Evolutionary conservation across 2,888 invertebrate genomes (phyloP).

Genomic region (Macrosoma leucophasiata): DNA sequence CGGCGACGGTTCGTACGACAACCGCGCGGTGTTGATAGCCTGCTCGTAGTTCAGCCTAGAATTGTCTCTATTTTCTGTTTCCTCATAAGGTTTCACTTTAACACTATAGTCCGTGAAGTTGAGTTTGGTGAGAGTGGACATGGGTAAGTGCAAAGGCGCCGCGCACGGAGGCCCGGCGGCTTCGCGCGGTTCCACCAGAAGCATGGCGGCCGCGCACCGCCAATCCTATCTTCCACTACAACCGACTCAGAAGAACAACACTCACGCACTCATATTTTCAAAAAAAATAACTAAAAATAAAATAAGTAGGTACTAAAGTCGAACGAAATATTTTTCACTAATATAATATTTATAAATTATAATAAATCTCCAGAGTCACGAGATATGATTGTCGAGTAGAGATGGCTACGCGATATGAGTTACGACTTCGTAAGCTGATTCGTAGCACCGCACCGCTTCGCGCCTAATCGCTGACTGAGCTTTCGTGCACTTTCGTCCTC

Average conservation of each 20-base stretch:
- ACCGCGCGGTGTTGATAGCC: slow-evolving; percentile 50
- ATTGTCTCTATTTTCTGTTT: slow-evolving; percentile 48
- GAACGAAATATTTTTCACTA: too few species aligned
- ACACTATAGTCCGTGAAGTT: slow-evolving; percentile 70
- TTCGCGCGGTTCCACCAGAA: slow-evolving; percentile 85
- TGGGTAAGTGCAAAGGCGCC: slow-evolving; percentile 60
- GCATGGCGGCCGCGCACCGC: slow-evolving; percentile 79
- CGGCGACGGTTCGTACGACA: slow-evolving; percentile 59
- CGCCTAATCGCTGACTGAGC: slow-evolving; percentile 66
- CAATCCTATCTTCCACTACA: slow-evolving; percentile 42
- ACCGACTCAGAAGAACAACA: slow-evolving; percentile 53
- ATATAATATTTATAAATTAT: too few species aligned
- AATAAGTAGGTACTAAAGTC: too few species aligned
- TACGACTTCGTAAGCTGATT: too few species aligned
- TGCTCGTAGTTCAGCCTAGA: slow-evolving; percentile 59
- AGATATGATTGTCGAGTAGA: too few species aligned
- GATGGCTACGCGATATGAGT: too few species aligned
- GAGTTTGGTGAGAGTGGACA: slow-evolving; percentile 64
- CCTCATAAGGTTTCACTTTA: slow-evolving; percentile 60
- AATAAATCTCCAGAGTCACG: too few species aligned
- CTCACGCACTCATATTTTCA: slow-evolving; percentile 25
- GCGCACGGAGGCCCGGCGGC: slow-evolving; percentile 79
- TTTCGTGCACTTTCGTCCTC: slow-evolving; percentile 42
- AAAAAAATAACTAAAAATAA: slow-evolving; percentile 7
- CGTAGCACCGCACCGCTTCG: slow-evolving; percentile 48